phyloP scores from a whole-genome alignment of 1,140 invertebrate species.

The Sitophilus oryzae region DNA sequence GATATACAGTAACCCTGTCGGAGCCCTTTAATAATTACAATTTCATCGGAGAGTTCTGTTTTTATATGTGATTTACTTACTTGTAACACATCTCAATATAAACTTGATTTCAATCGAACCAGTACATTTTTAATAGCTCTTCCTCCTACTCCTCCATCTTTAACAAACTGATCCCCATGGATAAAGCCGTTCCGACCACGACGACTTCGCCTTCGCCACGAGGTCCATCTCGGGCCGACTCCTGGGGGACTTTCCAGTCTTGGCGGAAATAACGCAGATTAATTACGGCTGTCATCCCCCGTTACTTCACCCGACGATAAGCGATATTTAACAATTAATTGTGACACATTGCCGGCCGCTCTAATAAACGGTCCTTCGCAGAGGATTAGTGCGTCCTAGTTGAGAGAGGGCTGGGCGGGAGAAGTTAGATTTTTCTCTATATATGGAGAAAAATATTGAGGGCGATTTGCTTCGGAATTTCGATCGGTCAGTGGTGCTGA shows the following conservation, averaged over 20 bases:
- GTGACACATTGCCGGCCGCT: constrained; percentile 38
- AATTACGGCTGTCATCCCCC: constrained; percentile 44
- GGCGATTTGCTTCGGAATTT: neutral
- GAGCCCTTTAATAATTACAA: too few species aligned
- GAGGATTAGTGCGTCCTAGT: constrained; percentile 23
- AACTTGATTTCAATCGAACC: too few species aligned
- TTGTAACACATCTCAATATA: too few species aligned
- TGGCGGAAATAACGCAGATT: constrained; percentile 44
- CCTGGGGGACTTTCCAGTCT: constrained; percentile 35
- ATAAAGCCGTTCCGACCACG: too few species aligned
- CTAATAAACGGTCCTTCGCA: constrained; percentile 33
- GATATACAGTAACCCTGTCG: too few species aligned
- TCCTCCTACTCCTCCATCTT: too few species aligned
- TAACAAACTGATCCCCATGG: too few species aligned
- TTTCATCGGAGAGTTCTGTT: too few species aligned
- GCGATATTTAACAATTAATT: constrained; percentile 45
- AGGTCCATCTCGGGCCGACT: constrained; percentile 37
- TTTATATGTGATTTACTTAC: too few species aligned
- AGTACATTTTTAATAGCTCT: too few species aligned
- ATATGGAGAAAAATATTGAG: neutral
- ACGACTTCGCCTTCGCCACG: neutral
- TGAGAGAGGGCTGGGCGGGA: constrained; percentile 9
- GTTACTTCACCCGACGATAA: constrained; percentile 42
- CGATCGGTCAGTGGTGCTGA: too few species aligned
- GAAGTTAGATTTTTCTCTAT: too few species aligned